Evolutionary conservation across 2,797 vertebrate species (phyloP), one percentile per base, ranked within the genome.

Genomic region (Diplodus puntazzo): DNA sequence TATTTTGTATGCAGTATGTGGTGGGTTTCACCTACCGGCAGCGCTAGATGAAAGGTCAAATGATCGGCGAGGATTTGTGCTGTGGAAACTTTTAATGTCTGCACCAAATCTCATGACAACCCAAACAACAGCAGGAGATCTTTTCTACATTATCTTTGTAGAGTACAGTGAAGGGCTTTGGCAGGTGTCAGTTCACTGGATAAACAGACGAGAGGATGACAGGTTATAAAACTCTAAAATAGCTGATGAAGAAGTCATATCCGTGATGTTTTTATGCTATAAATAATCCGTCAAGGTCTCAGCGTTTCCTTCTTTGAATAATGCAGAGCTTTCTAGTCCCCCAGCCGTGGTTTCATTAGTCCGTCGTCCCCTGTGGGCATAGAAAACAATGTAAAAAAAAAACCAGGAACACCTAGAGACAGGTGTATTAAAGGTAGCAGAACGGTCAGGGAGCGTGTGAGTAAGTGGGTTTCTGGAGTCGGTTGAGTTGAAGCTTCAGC

Each of bases 391-490:
- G 30, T 17, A 65, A 70, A 39, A 70, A 39, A 53, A 54, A 13
- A 14, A 68, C 18, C 18, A 69, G 20, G 20, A 61, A 23, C 50
- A 46, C 61, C 69, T 55, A 68, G 70, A 77, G 74, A 65, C 73
- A 64, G 27, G 79, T 72, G 53, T 71, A 72, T 77, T 76, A 77
- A 61, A 13, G 34, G 46, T 14, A 72, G 57, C 60, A 68, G 65
- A 43, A 48, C 49, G 72, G 68, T 73, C 70, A 74, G 53, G 20
- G 43, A 13, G 50, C 48, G 46, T 61, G 59, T 83, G 69, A 69
- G 65, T 77, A 54, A 68, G 52, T 60, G 54, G 65, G 64, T 82
- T 75, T 79, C 55, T 84, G 59, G 57, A 62, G 65, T 70, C 62
- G 25, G 14, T 50, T 75, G 49, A 62, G 16, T 49, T 67, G 20